Conservation (phyloP, 2,888 invertebrate genomes). For the Theretra japonica region DNA sequence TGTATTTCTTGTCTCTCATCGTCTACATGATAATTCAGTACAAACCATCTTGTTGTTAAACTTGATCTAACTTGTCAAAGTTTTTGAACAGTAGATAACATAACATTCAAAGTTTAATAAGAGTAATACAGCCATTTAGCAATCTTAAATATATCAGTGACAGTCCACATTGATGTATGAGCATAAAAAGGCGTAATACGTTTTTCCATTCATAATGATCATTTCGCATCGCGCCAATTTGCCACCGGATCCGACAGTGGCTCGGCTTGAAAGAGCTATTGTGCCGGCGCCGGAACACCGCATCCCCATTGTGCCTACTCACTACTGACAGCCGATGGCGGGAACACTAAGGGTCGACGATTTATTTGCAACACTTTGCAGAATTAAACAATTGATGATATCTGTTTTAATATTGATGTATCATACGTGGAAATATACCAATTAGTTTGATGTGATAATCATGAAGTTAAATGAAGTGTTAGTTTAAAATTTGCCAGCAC, state of each 20-base stretch:
- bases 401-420: not conserved
- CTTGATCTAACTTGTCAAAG: not conserved
- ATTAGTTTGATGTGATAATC: too few species aligned
- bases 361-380: slow-evolving; percentile 12
- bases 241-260: slow-evolving; percentile 26
- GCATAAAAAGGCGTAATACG: not conserved
- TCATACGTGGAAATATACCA: not conserved
- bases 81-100: not conserved
- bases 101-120: not conserved
- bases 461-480: too few species aligned
- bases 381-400: not conserved
- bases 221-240: slow-evolving; percentile 25
- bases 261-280: slow-evolving; percentile 21
- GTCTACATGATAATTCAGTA: not conserved
- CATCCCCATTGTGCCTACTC: slow-evolving; percentile 10
- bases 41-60: not conserved
- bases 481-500: too few species aligned
- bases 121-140: not conserved
- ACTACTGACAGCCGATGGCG: not conserved
- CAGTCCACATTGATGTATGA: too few species aligned
- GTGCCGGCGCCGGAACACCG: slow-evolving; percentile 14
- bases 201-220: slow-evolving; percentile 17
- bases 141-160: too few species aligned
- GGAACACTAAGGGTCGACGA: not conserved
- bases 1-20: not conserved